Percentiles rank a stretch among this genome's conserved stretches.
Conservation (phyloP, 2,888 invertebrate species). For the Pseudococcus viburni region DNA sequence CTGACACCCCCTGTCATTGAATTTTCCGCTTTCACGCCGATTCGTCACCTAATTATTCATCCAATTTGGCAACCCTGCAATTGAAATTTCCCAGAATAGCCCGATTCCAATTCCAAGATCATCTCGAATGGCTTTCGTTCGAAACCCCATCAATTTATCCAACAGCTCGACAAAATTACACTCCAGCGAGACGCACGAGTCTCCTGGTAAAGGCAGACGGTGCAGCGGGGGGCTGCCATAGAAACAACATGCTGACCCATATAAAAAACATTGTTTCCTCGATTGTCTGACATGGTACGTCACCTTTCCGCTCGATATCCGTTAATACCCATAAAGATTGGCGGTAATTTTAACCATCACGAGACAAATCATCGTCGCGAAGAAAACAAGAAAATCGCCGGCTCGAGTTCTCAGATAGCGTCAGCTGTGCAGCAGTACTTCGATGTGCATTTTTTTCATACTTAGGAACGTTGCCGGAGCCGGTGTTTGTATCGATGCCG, state of each 20-base stretch:
- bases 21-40: constrained; percentile 21
- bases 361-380: background rate
- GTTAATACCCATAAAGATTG: constrained; percentile 22
- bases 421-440: too few species aligned
- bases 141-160: background rate
- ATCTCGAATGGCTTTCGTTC: background rate
- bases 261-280: constrained; percentile 8
- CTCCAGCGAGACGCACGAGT: too few species aligned
- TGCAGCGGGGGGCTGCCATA: background rate
- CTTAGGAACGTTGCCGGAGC: too few species aligned
- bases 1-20: background rate
- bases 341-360: background rate
- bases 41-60: background rate
- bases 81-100: background rate
- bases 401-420: too few species aligned
- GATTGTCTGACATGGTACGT: background rate
- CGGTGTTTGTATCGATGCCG: too few species aligned
- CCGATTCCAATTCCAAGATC: background rate
- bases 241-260: constrained; percentile 3
- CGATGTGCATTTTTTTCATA: too few species aligned
- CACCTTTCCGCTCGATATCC: constrained; percentile 12
- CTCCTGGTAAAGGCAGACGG: too few species aligned
- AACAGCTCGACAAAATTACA: background rate
- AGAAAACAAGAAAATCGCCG: background rate
- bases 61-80: constrained; percentile 1